Evolutionary conservation across 1,140 invertebrate species (phyloP), one percentile per base, ranked within the genome.

Genomic region (Drosophila burlai): DNA sequence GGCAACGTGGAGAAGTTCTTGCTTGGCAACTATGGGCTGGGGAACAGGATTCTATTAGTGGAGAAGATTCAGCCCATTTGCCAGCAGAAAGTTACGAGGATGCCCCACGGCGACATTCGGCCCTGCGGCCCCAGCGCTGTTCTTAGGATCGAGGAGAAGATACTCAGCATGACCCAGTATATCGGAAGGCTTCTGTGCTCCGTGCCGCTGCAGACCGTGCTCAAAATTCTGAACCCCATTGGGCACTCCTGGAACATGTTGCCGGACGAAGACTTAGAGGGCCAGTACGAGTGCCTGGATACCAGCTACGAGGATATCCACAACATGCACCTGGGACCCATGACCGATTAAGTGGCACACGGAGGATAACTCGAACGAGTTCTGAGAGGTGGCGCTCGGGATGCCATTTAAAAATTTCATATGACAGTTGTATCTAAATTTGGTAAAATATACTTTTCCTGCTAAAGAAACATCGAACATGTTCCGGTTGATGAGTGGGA

Each of bases 221-320:
- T 69, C 6, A 65, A 29, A 26, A 29, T 69, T 40, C 61, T 69
- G 13, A 69, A 52, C 45, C 66, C 66, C 4, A 29, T 65, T 11
- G 66, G 61, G 5, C 66, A 69, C n/a, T 52, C 66, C 36, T 69
- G 66, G 66, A 69, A 69, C 38, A 65, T 40, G 60, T 6, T 31
- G 26, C 45, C 31, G 18, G 50, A 63, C 34, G n/a, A 36, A 2
- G 59, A 50, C 2, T 55, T 21, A 3, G 46, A 47, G 7, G 8
- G 8, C 21, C 46, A 52, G 2, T 29, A 43, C 8, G 63, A 66
- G 13, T 7, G 13, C 2, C 18, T 38, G 7, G 54, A 31, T 31
- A 18, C 40, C 54, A 15, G 29, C 11, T 21, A 21, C 2, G 59
- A 26, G 26, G n/a, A 38, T 3, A 15, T 9, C 16, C 16, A 24